Evolutionary conservation across 2,888 invertebrate species (phyloP).

Genomic region (Coronaproctus castanopsis): DNA sequence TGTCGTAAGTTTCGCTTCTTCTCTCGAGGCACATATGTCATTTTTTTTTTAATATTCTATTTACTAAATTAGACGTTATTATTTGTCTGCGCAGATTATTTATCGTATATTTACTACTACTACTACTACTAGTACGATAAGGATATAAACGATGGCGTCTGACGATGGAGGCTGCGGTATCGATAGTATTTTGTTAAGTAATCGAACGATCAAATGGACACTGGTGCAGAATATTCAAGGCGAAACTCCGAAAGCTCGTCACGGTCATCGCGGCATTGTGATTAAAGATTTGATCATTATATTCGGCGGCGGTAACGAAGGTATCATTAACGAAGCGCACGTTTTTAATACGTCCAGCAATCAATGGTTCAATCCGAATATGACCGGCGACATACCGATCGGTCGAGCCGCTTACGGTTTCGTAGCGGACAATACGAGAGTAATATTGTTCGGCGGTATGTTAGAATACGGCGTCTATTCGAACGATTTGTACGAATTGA

Average conservation of each 20-base stretch:
- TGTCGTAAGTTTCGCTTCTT: too few relatives aligned
- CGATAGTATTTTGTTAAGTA: too few relatives aligned
- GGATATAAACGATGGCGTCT: too few relatives aligned
- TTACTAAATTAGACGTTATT: too few relatives aligned
- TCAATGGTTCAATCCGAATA: constrained; percentile 96
- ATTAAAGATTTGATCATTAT: constrained; percentile 99
- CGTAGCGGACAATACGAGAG: constrained; percentile 86
- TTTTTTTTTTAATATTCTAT: too few relatives aligned
- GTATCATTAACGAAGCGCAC: constrained; percentile 97
- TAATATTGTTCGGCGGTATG: constrained; percentile 98
- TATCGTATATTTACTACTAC: too few relatives aligned
- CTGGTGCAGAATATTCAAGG: neutral
- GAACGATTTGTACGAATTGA: constrained; percentile 84
- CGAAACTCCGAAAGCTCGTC: constrained; percentile 65
- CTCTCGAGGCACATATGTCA: too few relatives aligned
- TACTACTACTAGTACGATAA: too few relatives aligned
- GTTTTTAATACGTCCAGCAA: constrained; percentile 94
- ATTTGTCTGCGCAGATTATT: too few relatives aligned
- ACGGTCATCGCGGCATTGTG: constrained; percentile 96
- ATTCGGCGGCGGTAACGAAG: constrained; percentile 99
- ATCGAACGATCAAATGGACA: neutral
- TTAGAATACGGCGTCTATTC: constrained; percentile 99
- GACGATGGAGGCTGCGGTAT: too few relatives aligned
- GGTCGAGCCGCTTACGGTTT: constrained; percentile 99
- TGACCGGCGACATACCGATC: constrained; percentile 92